These are phyloP conservation scores for Glaucidium brasilianum DNA, from an alignment of 2,113 vertebrate species.

Conservation along the genomic window DNA sequence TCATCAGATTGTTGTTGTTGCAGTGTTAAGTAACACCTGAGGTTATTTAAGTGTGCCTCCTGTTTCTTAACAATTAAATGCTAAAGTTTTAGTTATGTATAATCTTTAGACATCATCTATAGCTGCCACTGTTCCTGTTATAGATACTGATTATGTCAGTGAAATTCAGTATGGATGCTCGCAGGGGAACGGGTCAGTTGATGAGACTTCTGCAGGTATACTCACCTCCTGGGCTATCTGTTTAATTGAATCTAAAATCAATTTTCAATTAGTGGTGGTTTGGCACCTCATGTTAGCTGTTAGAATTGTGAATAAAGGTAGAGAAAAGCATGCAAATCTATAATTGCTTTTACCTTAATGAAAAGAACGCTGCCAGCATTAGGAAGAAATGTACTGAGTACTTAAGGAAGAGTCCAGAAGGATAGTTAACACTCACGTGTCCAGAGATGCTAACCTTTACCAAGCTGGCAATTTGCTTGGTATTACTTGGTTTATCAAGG, in stretches of 20 bases:
- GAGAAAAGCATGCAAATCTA: constrained; percentile 44
- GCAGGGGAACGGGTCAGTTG: not conserved
- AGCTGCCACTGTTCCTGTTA: not conserved
- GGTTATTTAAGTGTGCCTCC: not conserved
- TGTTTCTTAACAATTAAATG: not conserved
- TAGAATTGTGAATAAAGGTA: constrained; percentile 49
- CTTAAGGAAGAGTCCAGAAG: not conserved
- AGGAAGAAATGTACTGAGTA: not conserved
- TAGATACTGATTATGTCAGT: not conserved
- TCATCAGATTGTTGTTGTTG: not conserved
- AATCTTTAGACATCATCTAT: not conserved
- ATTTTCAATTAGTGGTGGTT: constrained; percentile 73
- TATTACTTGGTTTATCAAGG: not conserved
- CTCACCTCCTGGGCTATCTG: not conserved
- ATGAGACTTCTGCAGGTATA: not conserved
- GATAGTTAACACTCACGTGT: not conserved
- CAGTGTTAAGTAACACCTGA: not conserved
- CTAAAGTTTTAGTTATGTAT: not conserved
- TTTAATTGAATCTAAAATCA: constrained; percentile 72
- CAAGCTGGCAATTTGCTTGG: not conserved
- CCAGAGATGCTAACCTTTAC: not conserved
- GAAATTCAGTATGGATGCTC: constrained; percentile 1
- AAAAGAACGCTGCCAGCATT: constrained; percentile 12
- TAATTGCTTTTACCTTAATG: constrained; percentile 51
- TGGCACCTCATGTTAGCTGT: constrained; percentile 51